Evolutionary conservation across 53 echinoderm and acorn worm genomes (phyloP), one percentile per base, ranked within the genome.

Genomic region (Pentamera pediparva): DNA sequence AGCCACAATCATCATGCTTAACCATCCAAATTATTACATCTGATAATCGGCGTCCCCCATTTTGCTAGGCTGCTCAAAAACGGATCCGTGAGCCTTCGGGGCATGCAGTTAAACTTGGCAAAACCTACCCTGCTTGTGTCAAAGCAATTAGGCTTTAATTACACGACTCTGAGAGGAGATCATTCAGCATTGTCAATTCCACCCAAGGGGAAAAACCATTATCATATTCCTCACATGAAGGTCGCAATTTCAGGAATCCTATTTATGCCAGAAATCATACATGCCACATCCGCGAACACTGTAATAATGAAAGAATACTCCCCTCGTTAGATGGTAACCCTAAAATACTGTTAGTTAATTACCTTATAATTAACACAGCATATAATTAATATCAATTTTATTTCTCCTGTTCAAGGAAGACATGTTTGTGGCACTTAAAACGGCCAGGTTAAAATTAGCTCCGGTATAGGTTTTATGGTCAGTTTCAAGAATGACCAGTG

Each of bases 211-310:
- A 67, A 41, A 67, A 67, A 45, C 40, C 67, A 67, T 67, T 43
- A 67, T 67, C 67, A 67, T 67, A 67, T 67, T 67, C 45, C 41
- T 67, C 67, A 67, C 67, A 67, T 67, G 67, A 67, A 67, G 67
- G 67, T 67, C 67, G 45, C 67, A 67, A 45, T 43, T 67, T 67
- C 29, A 28, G 58, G 13, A 26, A 57, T n/a, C 32, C 13, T 57
- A 15, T 12, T 27, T 57, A 15, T 57, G 2, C 13, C 58, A 57
- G 29, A 57, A 57, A 57, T 57, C 30, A 29, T 57, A 25, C 58
- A 57, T n/a, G n/a, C n/a, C n/a, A n/a, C n/a, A n/a, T n/a, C n/a
- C n/a, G n/a, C n/a, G n/a, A n/a, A n/a, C n/a, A n/a, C n/a, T n/a
- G n/a, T n/a, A n/a, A n/a, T n/a, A n/a, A n/a, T n/a, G n/a, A n/a